phyloP scores from a whole-genome alignment of 2,113 vertebrate genomes.

The Saccopteryx leptura region DNA sequence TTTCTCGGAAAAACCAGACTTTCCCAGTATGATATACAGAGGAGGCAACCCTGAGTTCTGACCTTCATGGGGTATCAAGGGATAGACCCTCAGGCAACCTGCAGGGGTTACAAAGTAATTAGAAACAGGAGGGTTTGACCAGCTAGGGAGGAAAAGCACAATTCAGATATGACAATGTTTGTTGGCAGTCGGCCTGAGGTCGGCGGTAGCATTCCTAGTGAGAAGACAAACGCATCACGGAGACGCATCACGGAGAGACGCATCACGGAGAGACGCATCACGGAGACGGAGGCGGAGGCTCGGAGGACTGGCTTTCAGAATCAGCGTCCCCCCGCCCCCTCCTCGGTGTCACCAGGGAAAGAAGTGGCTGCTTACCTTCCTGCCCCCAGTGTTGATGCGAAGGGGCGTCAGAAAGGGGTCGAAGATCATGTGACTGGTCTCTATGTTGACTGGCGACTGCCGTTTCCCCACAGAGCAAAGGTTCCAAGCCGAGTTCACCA shows the following conservation, averaged over 20 bases:
- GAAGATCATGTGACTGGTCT: slow-evolving; percentile 99
- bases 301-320: not conserved
- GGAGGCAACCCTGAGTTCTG: not conserved
- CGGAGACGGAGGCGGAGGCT: not conserved
- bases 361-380: slow-evolving; percentile 92
- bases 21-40: not conserved
- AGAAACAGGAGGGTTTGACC: slow-evolving; percentile 7
- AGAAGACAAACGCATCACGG: slow-evolving; percentile 7
- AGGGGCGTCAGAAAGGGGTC: slow-evolving; percentile 98
- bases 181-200: not conserved
- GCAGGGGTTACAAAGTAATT: slow-evolving; percentile 9
- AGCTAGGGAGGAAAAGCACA: not conserved
- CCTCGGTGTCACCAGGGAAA: accelerated
- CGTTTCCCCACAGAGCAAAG: slow-evolving; percentile 99
- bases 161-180: slow-evolving; percentile 34
- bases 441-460: slow-evolving; percentile 99
- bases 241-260: too few relatives aligned
- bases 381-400: slow-evolving; percentile 97
- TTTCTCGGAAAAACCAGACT: not conserved
- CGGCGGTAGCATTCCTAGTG: not conserved
- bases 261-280: too few relatives aligned
- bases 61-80: not conserved
- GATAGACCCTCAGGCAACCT: not conserved
- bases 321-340: accelerated
- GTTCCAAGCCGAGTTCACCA: slow-evolving; percentile 99